Conservation (phyloP, 2,113 vertebrate species). For the Eudyptes chrysolophus region DNA sequence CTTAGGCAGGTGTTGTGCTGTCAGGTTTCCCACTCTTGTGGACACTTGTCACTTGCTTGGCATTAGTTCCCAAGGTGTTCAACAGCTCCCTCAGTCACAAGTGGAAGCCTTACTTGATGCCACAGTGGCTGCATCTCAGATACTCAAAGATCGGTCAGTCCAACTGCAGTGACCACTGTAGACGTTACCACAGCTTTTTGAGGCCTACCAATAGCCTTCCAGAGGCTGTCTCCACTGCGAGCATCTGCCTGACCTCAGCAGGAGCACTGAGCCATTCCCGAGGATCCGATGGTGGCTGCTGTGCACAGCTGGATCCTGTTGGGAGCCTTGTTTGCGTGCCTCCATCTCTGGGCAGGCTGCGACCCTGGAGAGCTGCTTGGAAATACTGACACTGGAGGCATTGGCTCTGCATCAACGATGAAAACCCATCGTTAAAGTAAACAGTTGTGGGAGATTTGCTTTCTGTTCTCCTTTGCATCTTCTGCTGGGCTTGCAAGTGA, state of each 20-base stretch:
- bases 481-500: too few species aligned
- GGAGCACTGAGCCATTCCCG: accelerated
- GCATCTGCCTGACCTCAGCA: background rate
- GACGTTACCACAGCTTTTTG: background rate
- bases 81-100: background rate
- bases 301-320: background rate
- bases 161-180: accelerated
- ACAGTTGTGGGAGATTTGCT: accelerated
- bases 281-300: accelerated
- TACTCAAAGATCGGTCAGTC: accelerated
- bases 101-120: background rate
- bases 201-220: background rate
- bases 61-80: background rate
- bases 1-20: background rate
- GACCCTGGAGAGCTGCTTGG: background rate
- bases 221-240: too few species aligned
- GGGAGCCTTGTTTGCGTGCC: background rate
- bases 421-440: accelerated
- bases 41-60: accelerated
- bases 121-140: background rate
- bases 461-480: too few species aligned
- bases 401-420: accelerated
- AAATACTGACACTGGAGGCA: accelerated
- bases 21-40: background rate
- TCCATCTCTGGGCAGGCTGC: background rate